These are phyloP conservation scores for Volucella zonaria DNA, from an alignment of 2,888 invertebrate species.

Conservation along the genomic window DNA sequence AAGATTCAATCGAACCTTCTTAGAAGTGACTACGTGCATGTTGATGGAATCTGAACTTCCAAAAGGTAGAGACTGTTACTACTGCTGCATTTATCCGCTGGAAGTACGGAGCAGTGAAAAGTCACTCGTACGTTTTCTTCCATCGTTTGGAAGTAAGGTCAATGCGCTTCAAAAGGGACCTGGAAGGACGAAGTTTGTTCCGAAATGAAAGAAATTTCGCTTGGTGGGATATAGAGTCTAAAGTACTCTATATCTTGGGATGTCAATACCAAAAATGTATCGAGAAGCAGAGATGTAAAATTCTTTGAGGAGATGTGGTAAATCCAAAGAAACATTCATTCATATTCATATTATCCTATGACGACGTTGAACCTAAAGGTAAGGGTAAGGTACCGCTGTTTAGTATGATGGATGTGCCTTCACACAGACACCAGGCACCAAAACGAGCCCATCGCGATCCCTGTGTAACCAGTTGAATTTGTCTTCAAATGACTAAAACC, in stretches of 20 bases:
- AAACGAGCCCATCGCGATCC: too few species aligned
- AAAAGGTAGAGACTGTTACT: too few species aligned
- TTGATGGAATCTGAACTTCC: too few species aligned
- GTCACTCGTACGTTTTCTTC: conserved; percentile 24
- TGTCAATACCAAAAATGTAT: conserved; percentile 14
- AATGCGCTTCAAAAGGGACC: conserved; percentile 30
- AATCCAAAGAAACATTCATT: not conserved
- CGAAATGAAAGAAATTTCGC: conserved; percentile 33
- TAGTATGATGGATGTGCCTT: too few species aligned
- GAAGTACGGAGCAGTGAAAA: conserved; percentile 32
- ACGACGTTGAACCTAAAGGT: not conserved
- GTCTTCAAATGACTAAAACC: too few species aligned
- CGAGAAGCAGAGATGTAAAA: conserved; percentile 20
- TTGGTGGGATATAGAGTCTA: conserved; percentile 47
- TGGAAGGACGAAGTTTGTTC: conserved; percentile 26
- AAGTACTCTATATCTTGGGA: conserved; percentile 45
- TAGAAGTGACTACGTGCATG: too few species aligned
- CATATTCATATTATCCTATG: not conserved
- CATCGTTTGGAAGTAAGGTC: conserved; percentile 41
- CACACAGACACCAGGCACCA: too few species aligned
- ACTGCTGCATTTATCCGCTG: too few species aligned
- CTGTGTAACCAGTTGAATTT: too few species aligned
- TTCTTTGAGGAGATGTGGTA: conserved; percentile 29
- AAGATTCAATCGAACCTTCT: too few species aligned
- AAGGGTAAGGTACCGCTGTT: too few species aligned